Evolutionary conservation across 2,888 invertebrate genomes (phyloP), one percentile per base, ranked within the genome.

Genomic region (Eulithis testata): DNA sequence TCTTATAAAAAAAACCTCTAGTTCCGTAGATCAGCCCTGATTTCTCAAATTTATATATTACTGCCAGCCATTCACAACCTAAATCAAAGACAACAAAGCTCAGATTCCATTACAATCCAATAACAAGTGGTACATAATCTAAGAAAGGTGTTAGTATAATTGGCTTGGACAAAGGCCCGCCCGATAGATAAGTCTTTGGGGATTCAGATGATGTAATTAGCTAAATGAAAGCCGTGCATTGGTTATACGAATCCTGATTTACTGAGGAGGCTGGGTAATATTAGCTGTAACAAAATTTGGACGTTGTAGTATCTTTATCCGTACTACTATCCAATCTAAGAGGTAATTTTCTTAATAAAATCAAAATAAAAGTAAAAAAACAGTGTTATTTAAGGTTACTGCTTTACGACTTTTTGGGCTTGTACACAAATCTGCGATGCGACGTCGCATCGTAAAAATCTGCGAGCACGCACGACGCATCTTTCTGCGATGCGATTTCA

Each of bases 181-280:
- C 73, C 75, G 74, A 77, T 76, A 84, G 86, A 88, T 88, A 86
- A 80, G 80, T 82, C 73, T 82, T 77, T 74, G 75, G 69, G 68
- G 77, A 76, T 79, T 79, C 76, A 81, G 81, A 78, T 76, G 78
- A 73, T 77, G 76, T 87, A 88, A 87, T 88, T 87, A 88, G 80
- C 80, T 83, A 83, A 88, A 88, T 87, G 84, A 87, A 83, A 77
- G 76, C 71, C 71, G 73, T 70, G 73, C 77, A 77, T 74, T 69
- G 63, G 73, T 56, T 43, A 76, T 75, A 74, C 74, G 74, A 74
- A 68, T 68, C 66, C 57, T 66, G 60, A 69, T 68, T 63, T 63
- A 61, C 45, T 14, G 31, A n/a, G 31, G 37, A 8, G 50, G 12
- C 47, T 31, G 3, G 11, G 6, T 50, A 21, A 12, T 47, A 21